Base-by-base conservation (phyloP, 2,888 invertebrate genomes). In the Neuroscelio doddi region DNA sequence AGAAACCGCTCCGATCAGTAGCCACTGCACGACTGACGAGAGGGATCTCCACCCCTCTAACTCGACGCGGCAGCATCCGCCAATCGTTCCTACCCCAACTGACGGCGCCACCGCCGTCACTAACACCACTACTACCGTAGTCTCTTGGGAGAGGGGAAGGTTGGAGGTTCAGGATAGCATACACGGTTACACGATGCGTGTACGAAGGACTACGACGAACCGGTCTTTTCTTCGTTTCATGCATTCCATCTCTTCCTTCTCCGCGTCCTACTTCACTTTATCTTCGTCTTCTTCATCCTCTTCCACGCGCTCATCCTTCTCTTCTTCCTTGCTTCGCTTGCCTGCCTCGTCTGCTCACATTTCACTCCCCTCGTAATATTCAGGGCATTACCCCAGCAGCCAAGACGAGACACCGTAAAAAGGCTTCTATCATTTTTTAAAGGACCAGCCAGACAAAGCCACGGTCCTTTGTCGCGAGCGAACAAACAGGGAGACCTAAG, bases 21-120 rank as follows among this genome's bases (percentile, higher is more conserved):
- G 77, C 79, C 75, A 79, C 76, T 80, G 81, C 77, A 76, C 81
- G 74, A 82, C 81, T 82, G 81, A 80, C 76, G 81, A 73, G 74
- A 75, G 68, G 71, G 81, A 80, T 80, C 76, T 79, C 76, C 73
- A 70, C 76, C 64, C 57, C 74, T 79, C 79, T 78, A 78, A 79
- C 79, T 78, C 80, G 76, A 75, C 80, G 81, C 79, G 77, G 78
- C 76, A 76, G 76, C 76, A 64, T 64, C 68, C 80, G 70, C 79
- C 79, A 73, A 79, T 81, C 81, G 80, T 77, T 78, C 74, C 73
- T 76, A 67, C 73, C 74, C 74, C 79, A 75, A 72, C 73, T 68
- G 62, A 57, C 64, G 68, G 64, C 68, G 68, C 57, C 53, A 53
- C 53, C 61, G 49, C 56, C 63, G 63, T 59, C 63, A 57, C 56